Base-by-base conservation (phyloP, 2,113 vertebrate species). In the Colistium nudipinnis region DNA sequence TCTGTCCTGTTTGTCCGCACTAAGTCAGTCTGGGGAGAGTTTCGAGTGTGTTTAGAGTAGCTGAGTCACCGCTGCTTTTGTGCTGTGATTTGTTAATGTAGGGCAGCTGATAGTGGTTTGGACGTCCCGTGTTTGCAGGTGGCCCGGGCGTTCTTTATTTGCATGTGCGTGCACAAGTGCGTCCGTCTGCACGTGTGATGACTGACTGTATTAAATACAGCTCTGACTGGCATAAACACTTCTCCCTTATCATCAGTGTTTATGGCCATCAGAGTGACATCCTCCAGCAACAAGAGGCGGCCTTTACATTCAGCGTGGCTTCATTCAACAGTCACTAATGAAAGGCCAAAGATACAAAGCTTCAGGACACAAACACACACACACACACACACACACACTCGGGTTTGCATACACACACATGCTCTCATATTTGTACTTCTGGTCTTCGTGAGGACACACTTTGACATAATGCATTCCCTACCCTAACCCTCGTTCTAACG, bases 21-120 rank as follows among this genome's bases (percentile, higher is more conserved):
- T 60, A 64, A 77, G 38, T 39, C 35, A 54, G 70, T 67, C 62
- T 59, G 47, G 39, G 51, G 53, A 61, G 62, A 14, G 49, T 80
- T 90, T 89, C 76, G 74, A 81, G 84, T 74, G 53, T 92, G 89
- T 90, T 86, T 87, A 87, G 76, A 78, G 74, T 74, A 78, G 74
- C 66, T 76, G 87, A 91, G 63, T 88, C 82, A 82, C 78, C 79
- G 24, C 52, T 70, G 64, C 83, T 70, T 83, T 82, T 72, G 55
- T 83, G 70, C 70, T 60, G 53, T 39, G 62, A 52, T 85, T 81
- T 76, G 77, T 79, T 87, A 84, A 87, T 86, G 45, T 47, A 33
- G 75, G 67, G 60, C 73, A 83, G 74, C 77, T 85, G 85, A 85
- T 81, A 59, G 63, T 49, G 45, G 65, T 78, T 76, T 82, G 59